phyloP scores from a whole-genome alignment of 2,888 invertebrate species.

The Erebia palarica region DNA sequence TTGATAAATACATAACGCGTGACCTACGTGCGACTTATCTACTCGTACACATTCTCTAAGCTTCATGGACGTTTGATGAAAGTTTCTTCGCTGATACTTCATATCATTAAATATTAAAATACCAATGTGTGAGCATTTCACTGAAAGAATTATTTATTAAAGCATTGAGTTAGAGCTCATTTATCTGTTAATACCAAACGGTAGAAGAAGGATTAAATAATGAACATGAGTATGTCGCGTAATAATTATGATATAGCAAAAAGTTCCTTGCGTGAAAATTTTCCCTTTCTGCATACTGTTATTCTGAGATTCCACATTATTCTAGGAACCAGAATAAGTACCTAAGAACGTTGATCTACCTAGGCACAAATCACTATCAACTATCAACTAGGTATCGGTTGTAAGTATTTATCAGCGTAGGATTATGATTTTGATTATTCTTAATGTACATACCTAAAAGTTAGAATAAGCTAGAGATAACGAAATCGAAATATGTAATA shows the following conservation, averaged over 20 bases:
- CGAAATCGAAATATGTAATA: background rate
- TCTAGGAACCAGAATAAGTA: too few relatives aligned
- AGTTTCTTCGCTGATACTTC: background rate
- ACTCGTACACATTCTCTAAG: background rate
- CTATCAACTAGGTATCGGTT: too few relatives aligned
- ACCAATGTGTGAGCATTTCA: background rate
- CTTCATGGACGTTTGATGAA: constrained; percentile 3
- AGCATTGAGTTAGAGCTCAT: background rate
- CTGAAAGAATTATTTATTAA: background rate
- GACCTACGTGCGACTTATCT: constrained; percentile 3
- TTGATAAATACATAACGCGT: constrained; percentile 6
- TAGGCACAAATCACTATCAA: too few relatives aligned
- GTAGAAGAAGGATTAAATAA: background rate
- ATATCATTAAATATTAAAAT: constrained; percentile 7
- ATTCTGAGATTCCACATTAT: too few relatives aligned
- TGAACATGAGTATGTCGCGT: background rate
- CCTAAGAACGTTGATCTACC: too few relatives aligned
- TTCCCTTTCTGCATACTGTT: too few relatives aligned
- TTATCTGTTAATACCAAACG: background rate
- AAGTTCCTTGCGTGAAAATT: too few relatives aligned
- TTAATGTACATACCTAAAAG: background rate
- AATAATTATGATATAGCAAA: background rate
- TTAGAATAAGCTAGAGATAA: background rate
- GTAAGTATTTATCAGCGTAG: too few relatives aligned
- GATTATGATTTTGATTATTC: too few relatives aligned